These are phyloP conservation scores for Clamator glandarius DNA, from an alignment of 2,797 vertebrate species.

Conservation along the genomic window DNA sequence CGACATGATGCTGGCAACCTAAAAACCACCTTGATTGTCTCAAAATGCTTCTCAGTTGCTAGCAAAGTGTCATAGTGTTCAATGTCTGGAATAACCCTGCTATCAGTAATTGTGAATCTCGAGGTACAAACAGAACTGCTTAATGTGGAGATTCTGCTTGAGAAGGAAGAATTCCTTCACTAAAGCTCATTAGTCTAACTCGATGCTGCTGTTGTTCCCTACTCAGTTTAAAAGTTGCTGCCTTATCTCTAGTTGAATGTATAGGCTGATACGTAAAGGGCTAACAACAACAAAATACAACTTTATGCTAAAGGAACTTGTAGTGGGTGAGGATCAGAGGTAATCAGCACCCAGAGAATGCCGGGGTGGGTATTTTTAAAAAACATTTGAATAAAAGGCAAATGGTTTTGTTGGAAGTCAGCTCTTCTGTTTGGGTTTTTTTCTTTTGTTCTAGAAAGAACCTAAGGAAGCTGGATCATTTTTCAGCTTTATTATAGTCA, in stretches of 20 bases:
- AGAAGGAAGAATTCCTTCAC: neutral
- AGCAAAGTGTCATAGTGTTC: neutral
- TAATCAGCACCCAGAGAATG: neutral
- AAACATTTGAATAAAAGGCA: neutral
- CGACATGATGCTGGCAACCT: neutral
- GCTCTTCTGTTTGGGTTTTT: neutral
- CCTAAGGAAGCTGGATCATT: neutral
- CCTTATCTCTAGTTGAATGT: conserved; percentile 12
- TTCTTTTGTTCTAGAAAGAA: neutral
- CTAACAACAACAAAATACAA: neutral
- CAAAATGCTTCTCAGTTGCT: neutral
- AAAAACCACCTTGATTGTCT: neutral
- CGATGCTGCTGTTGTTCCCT: conserved; percentile 22
- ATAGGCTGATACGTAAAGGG: conserved; percentile 29
- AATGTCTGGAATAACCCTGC: neutral
- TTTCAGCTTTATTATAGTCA: neutral
- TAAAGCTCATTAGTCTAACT: neutral
- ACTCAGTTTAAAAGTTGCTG: neutral
- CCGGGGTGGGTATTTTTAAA: neutral
- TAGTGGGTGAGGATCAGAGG: neutral
- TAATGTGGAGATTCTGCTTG: neutral
- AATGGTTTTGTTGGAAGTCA: neutral
- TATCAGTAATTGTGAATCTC: neutral
- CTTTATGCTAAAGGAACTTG: neutral
- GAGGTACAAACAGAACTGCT: neutral